These are phyloP conservation scores for Scleropages formosus DNA, from an alignment of 2,797 vertebrate species.

Conservation along the genomic window DNA sequence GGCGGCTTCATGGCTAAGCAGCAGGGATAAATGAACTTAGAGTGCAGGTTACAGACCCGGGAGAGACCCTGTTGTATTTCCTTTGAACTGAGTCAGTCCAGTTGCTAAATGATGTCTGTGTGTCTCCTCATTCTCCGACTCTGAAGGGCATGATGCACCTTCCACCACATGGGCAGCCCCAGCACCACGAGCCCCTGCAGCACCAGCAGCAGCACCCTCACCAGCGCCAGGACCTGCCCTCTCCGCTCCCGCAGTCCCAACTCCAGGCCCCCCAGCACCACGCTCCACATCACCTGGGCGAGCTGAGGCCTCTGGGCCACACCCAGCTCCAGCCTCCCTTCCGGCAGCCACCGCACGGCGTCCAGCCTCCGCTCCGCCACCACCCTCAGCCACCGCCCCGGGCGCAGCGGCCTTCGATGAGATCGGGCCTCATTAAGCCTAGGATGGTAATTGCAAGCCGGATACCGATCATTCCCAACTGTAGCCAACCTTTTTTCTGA, in stretches of 20 bases:
- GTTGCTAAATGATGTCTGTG: conserved; percentile 11
- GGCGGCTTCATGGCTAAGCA: too few relatives aligned
- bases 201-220: conserved; percentile 66
- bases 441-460: conserved; percentile 76
- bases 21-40: too few relatives aligned
- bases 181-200: conserved; percentile 69
- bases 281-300: conserved; percentile 60
- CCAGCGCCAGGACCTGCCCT: conserved; percentile 45
- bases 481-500: background rate
- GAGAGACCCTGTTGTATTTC: background rate
- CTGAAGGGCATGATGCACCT: conserved; percentile 76
- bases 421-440: conserved; percentile 72
- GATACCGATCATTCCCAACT: background rate
- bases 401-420: conserved; percentile 68
- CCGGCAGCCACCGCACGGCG: conserved; percentile 75
- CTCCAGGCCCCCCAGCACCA: conserved; percentile 66
- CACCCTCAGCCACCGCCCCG: conserved; percentile 70
- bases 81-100: background rate
- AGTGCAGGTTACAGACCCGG: too few relatives aligned
- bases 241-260: conserved; percentile 54
- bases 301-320: conserved; percentile 81
- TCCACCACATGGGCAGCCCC: conserved; percentile 77
- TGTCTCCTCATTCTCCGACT: conserved; percentile 26
- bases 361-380: conserved; percentile 75
- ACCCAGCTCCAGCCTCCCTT: conserved; percentile 75